phyloP scores from a whole-genome alignment of 1,140 invertebrate species.

The Saccostrea glomerata region DNA sequence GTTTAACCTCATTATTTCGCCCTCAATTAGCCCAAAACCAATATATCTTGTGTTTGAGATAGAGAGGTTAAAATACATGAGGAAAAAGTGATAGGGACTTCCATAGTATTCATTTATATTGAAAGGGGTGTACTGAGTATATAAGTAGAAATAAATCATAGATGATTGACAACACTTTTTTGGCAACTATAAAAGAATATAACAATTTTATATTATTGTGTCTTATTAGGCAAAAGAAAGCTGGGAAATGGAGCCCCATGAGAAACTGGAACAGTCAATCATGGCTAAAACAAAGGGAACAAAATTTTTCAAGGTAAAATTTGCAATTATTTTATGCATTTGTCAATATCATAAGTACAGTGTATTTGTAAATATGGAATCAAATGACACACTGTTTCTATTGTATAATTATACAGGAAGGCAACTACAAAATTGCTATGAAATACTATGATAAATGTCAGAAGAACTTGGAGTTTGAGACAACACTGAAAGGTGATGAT shows the following conservation, averaged over 20 bases:
- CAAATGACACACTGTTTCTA: not conserved
- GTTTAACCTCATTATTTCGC: too few species aligned
- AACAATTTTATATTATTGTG: not conserved
- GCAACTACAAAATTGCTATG: conserved; percentile 88
- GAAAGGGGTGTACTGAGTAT: not conserved
- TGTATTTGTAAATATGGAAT: not conserved
- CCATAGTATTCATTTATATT: too few species aligned
- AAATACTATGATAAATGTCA: conserved; percentile 92
- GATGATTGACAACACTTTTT: not conserved
- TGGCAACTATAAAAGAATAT: not conserved
- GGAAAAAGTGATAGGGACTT: too few species aligned
- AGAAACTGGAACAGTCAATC: conserved; percentile 90
- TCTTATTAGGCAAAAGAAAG: conserved; percentile 83
- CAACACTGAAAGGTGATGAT: conserved; percentile 78
- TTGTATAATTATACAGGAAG: conserved; percentile 79
- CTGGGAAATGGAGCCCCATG: conserved; percentile 88
- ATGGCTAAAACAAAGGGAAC: conserved; percentile 94
- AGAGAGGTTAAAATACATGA: too few species aligned
- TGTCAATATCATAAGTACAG: too few species aligned
- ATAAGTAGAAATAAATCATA: not conserved
- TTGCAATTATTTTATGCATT: too few species aligned
- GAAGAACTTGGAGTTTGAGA: conserved; percentile 81
- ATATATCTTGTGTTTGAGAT: too few species aligned
- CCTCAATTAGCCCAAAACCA: too few species aligned
- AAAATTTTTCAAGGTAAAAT: conserved; percentile 88